A percentile compares a stretch with the other conserved stretches of the same genome.
phyloP scores from a whole-genome alignment of 2,113 vertebrate species.

The Microcebus jonahi region DNA sequence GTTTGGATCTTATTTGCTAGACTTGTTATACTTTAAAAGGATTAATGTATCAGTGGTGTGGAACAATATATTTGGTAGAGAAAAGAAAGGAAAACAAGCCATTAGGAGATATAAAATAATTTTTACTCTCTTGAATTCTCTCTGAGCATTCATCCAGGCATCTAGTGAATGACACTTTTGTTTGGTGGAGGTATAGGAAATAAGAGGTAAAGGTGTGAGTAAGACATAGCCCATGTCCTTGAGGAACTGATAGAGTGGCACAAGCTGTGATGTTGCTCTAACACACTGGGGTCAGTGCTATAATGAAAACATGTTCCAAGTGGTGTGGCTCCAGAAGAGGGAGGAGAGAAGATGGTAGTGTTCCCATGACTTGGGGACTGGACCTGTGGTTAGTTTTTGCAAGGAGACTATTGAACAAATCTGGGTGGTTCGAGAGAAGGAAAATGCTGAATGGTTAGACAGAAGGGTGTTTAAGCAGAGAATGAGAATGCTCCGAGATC shows the following conservation, averaged over 20 bases:
- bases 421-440: background rate
- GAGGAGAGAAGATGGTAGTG: background rate
- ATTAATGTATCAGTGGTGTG: background rate
- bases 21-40: background rate
- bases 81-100: constrained; percentile 6
- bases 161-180: background rate
- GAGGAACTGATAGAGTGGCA: background rate
- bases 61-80: background rate
- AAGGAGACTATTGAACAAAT: background rate
- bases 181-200: background rate
- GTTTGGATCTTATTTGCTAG: background rate
- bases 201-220: background rate
- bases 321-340: background rate
- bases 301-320: background rate
- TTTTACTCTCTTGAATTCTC: background rate
- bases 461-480: background rate
- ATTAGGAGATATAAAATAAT: background rate
- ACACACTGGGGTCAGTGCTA: background rate
- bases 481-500: constrained; percentile 1
- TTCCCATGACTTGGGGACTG: background rate
- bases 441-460: background rate
- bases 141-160: constrained; percentile 2
- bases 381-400: background rate
- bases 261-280: background rate
- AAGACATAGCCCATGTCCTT: background rate